Evolutionary conservation across 2,797 vertebrate genomes (phyloP), one percentile per base, ranked within the genome.

Genomic region (Hypotaenidia philippensis): DNA sequence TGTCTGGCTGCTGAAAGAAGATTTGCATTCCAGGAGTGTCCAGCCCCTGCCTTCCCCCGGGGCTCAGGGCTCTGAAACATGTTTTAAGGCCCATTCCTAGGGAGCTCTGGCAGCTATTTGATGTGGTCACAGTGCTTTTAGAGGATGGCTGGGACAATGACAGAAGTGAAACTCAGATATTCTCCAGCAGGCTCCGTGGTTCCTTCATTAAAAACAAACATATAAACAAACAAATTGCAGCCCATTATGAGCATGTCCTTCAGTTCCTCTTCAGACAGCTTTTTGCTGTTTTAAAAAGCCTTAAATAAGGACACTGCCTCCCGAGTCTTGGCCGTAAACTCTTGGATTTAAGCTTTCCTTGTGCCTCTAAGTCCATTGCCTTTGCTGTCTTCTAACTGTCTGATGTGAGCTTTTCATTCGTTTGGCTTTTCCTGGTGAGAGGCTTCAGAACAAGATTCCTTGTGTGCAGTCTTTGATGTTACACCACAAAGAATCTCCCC

Each of bases 161-260:
- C 83, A 94, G 90, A 68, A 95, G 94, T 71, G 96, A 96, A 96
- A 88, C 76, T 81, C 34, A 12, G 55, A 69, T 90, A 29, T 72
- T 91, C 91, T 86, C 79, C 93, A 95, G 94, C 93, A 93, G 87
- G 76, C 82, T 96, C 83, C 94, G 95, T n/a, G 94, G 95, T 96
- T 94, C 69, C 91, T 90, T 91, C 91, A 94, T 97, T 96, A 94
- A 63, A 91, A 94, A 36, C 96, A 93, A 93, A 66, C 95, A 94
- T 89, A 96, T 93, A 97, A 97, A 97, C 96, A 95, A 94, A 95
- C 95, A 94, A 96, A 91, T 97, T 83, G 29, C 85, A 93, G 91
- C 90, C 72, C 65, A 59, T 96, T 96, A 66, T 45, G 29, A 88
- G 83, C 70, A 5, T 50, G 80, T 74, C 91, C 91, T 93, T 76